Evolutionary conservation across 2,113 vertebrate species (phyloP).

Genomic region (Aptenodytes forsteri): DNA sequence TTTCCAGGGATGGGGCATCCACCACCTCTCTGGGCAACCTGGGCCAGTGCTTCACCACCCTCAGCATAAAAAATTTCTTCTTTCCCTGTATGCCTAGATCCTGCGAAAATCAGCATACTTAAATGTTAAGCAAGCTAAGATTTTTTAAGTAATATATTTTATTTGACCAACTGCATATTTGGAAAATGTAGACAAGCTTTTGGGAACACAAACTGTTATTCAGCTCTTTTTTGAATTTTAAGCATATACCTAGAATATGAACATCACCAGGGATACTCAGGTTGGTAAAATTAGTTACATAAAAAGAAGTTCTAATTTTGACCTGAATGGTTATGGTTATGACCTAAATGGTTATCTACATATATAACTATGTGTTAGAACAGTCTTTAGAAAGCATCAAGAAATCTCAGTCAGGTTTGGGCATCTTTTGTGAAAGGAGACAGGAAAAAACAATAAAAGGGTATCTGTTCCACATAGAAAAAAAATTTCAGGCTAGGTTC

Average conservation of each 20-base stretch:
- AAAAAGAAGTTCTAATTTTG: not conserved
- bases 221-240: not conserved
- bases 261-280: not conserved
- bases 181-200: not conserved
- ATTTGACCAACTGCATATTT: not conserved
- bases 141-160: not conserved
- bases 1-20: not conserved
- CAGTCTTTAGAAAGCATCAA: not conserved
- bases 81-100: not conserved
- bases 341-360: not conserved
- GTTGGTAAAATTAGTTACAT: not conserved
- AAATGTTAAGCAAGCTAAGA: not conserved
- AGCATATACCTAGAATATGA: not conserved
- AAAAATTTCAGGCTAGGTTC: not conserved
- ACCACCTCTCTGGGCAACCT: not conserved
- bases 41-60: not conserved
- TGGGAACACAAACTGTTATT: not conserved
- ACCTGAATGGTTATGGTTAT: not conserved
- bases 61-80: accelerated
- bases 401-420: not conserved
- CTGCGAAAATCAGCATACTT: not conserved
- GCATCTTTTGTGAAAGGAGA: not conserved
- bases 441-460: not conserved
- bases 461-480: not conserved
- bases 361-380: not conserved